phyloP scores from a whole-genome alignment of 1,140 invertebrate species.

The Anoplolepis gracilipes region DNA sequence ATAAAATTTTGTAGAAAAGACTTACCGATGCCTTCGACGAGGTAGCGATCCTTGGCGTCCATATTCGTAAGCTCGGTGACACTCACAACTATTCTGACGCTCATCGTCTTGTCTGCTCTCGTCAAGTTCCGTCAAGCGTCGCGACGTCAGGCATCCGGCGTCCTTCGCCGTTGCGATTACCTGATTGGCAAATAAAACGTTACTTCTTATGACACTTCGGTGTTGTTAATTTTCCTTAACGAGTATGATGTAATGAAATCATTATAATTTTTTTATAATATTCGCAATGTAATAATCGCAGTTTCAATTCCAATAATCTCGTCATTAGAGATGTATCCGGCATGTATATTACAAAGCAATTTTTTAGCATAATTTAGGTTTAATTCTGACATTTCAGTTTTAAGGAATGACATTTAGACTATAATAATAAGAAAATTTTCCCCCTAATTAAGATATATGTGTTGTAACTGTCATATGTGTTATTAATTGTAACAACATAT shows the following conservation, averaged over 20 bases:
- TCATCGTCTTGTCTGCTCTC: constrained; percentile 72
- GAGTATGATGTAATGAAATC: not conserved
- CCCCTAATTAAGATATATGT: not conserved
- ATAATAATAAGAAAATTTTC: not conserved
- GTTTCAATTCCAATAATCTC: not conserved
- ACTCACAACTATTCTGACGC: constrained; percentile 74
- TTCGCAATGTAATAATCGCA: not conserved
- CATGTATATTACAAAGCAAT: not conserved
- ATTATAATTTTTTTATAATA: too few species aligned
- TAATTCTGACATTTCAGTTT: not conserved
- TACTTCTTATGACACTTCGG: not conserved
- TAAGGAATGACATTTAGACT: not conserved
- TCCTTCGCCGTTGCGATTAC: not conserved
- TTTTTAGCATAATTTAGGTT: not conserved
- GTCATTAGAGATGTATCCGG: not conserved
- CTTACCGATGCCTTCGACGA: constrained; percentile 80
- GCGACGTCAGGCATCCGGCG: not conserved
- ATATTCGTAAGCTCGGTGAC: constrained; percentile 80
- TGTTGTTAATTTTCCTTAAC: not conserved
- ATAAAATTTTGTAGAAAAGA: not conserved
- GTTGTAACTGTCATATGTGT: too few species aligned
- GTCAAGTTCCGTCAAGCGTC: not conserved
- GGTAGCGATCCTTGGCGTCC: constrained; percentile 82
- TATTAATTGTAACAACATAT: too few species aligned
- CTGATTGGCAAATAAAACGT: not conserved